Base-by-base conservation (phyloP, 2,113 vertebrate genomes). In the Nycticryphes semicollaris region DNA sequence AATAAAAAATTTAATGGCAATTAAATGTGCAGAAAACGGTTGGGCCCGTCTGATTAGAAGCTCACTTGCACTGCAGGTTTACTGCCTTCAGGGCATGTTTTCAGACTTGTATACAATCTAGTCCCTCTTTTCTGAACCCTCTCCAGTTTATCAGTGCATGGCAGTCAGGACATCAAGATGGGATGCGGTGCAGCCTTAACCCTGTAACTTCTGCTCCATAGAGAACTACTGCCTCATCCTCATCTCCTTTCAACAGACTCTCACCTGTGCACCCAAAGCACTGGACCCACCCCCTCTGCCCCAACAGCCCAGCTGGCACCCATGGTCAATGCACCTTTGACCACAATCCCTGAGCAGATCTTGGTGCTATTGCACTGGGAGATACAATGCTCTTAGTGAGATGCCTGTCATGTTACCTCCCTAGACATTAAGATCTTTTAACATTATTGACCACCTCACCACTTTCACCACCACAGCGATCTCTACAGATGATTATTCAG, bases 321-420 rank as follows among this genome's bases (percentile, higher is more conserved):
- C 25, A 3, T 1, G 10, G 39, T 63, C 73, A 53, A 6, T 1
- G 1, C 9, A 9, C 50, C 23, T 39, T 28, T 41, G 37, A 24
- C 28, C 14, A 19, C 33, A 45, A 45, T 6, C 35, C 64, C 33
- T 8, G 21, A 70, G 45, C 39, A n/a, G 45, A 59, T 28, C 63
- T 56, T 0, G 1, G 41, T 1, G 0, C 22, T 19, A 33, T 0
- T 41, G 60, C 9, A 0, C 15, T 30, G 70, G 30, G 68, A 73
- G 54, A 20, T 25, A 30, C 15, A 33, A 13, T 2, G 21, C 28
- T 24, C 4, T 39, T 62, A 68, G 56, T 15, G 33, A 72, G 53
- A 57, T 0, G 2, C 18, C 7, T 2, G 0, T 39, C 48, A 10
- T 4, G 3, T 68, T 43, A 69, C 27, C 15, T 75, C 27, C 27